A percentile compares a stretch with the other conserved stretches of the same genome.
Conservation (phyloP, 2,888 invertebrate genomes). For the Tetheella fluctuosa region DNA sequence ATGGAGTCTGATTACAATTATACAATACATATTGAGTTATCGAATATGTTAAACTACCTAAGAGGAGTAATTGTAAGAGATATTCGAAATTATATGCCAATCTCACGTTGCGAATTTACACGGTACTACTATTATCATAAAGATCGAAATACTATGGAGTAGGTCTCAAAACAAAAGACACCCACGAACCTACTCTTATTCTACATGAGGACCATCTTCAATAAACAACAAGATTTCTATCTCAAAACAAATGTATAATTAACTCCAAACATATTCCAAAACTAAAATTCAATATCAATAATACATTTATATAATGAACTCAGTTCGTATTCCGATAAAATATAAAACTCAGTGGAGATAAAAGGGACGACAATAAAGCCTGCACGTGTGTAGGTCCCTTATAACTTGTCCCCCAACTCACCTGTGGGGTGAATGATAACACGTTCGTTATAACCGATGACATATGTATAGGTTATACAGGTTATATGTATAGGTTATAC, state of each 20-base stretch:
- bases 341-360: conserved; percentile 21
- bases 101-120: too few species aligned
- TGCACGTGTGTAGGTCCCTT: conserved; percentile 14
- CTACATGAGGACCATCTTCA: too few species aligned
- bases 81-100: too few species aligned
- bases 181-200: too few species aligned
- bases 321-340: conserved; percentile 2
- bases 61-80: too few species aligned
- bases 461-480: too few species aligned
- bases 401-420: conserved; percentile 31
- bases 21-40: too few species aligned
- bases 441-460: conserved; percentile 9
- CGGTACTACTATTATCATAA: too few species aligned
- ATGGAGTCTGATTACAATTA: too few species aligned
- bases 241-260: not conserved
- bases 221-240: not conserved
- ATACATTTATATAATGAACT: conserved; percentile 1
- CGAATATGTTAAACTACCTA: too few species aligned
- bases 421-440: conserved; percentile 20
- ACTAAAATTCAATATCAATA: not conserved
- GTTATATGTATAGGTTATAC: not conserved
- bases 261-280: not conserved
- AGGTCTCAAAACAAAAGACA: too few species aligned
- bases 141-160: too few species aligned
- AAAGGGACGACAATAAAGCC: conserved; percentile 13